These are phyloP conservation scores for Chaunax sp. DNA, from an alignment of 2,797 vertebrate genomes.

Conservation along the genomic window DNA sequence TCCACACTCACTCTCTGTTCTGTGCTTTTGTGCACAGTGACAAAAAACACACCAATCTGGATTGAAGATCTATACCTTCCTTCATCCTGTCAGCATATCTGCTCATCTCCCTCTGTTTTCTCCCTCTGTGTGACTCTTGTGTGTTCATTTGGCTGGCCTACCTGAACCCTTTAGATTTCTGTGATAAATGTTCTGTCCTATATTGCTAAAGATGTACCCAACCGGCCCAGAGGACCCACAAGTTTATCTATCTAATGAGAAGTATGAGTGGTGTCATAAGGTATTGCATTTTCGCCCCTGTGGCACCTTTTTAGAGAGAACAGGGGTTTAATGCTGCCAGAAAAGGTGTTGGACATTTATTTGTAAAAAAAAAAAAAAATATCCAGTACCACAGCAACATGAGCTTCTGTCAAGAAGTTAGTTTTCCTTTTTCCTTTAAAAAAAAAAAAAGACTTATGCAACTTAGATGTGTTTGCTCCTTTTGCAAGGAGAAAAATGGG, in stretches of 20 bases:
- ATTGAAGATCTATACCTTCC: slow-evolving; percentile 13
- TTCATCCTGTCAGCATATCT: slow-evolving; percentile 11
- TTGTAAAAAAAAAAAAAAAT: slow-evolving; percentile 9
- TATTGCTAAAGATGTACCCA: slow-evolving; percentile 33
- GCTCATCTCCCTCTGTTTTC: slow-evolving; percentile 9
- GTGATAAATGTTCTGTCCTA: slow-evolving; percentile 61
- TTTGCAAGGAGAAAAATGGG: slow-evolving; percentile 57
- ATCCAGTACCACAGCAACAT: background rate
- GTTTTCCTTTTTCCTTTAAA: slow-evolving; percentile 33
- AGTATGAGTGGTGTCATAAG: slow-evolving; percentile 43
- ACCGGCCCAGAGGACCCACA: slow-evolving; percentile 38
- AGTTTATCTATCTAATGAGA: slow-evolving; percentile 54
- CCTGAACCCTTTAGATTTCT: slow-evolving; percentile 30
- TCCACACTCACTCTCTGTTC: slow-evolving; percentile 16
- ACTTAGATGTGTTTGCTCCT: slow-evolving; percentile 48
- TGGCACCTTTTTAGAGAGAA: slow-evolving; percentile 24
- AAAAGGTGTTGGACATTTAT: background rate
- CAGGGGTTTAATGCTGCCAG: background rate
- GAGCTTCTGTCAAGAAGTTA: slow-evolving; percentile 40
- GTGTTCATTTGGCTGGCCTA: slow-evolving; percentile 6
- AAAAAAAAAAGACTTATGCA: slow-evolving; percentile 51
- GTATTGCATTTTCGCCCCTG: slow-evolving; percentile 6
- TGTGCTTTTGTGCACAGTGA: slow-evolving; percentile 19
- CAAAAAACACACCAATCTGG: slow-evolving; percentile 23
- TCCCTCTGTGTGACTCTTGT: slow-evolving; percentile 11